Conservation (phyloP, 2,797 vertebrate species). For the Pangasius krempfi region DNA sequence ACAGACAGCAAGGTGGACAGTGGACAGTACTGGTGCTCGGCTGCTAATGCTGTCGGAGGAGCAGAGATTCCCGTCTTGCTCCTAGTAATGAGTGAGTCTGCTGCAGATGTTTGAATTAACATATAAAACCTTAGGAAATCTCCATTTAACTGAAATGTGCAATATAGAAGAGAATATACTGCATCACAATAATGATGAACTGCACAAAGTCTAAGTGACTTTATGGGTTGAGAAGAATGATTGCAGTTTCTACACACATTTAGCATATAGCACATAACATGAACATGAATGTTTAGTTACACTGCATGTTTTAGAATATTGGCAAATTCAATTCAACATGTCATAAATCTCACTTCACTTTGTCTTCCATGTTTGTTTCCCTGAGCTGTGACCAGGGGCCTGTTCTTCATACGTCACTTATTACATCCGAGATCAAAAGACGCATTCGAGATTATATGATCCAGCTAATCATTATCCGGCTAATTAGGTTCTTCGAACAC, state of each 20-base stretch:
- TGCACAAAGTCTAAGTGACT: neutral
- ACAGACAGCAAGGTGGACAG: constrained; percentile 76
- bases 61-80: constrained; percentile 78
- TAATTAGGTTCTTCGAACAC: too few species aligned
- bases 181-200: neutral
- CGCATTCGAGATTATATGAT: too few species aligned
- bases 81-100: constrained; percentile 81
- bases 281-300: neutral
- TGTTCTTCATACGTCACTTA: too few species aligned
- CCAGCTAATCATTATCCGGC: too few species aligned
- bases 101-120: neutral
- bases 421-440: too few species aligned
- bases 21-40: constrained; percentile 82
- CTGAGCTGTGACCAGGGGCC: neutral
- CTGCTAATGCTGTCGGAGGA: constrained; percentile 82
- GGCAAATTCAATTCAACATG: neutral
- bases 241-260: neutral
- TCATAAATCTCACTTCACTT: neutral
- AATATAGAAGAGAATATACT: neutral
- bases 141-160: neutral
- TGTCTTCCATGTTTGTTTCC: neutral
- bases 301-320: neutral
- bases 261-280: neutral
- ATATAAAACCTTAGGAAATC: neutral
- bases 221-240: neutral